These are phyloP conservation scores for Disparrhopalites patrizii DNA, from an alignment of 2,888 invertebrate species.

Conservation along the genomic window DNA sequence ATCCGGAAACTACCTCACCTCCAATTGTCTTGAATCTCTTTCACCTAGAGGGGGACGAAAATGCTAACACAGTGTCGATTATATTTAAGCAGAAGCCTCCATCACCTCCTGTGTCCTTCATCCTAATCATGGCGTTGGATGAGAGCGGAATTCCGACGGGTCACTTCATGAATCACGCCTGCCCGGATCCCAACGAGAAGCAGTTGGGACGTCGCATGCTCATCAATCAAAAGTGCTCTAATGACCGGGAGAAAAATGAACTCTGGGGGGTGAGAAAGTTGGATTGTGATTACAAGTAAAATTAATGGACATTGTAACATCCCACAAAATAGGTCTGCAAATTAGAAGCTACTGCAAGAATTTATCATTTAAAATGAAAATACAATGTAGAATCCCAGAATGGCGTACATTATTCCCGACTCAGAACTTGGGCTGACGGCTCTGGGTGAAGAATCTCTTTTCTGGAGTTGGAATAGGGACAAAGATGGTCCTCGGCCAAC, in stretches of 20 bases:
- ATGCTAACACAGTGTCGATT: neutral
- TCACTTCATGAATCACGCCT: neutral
- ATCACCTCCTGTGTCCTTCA: neutral
- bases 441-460: neutral
- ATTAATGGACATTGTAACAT: too few relatives aligned
- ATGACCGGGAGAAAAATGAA: too few relatives aligned
- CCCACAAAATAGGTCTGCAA: too few relatives aligned
- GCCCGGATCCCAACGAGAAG: neutral
- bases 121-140: neutral
- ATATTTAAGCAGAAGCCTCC: neutral
- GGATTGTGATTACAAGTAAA: too few relatives aligned
- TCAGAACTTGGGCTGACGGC: neutral
- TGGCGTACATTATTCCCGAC: neutral
- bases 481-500: neutral
- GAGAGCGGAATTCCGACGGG: neutral
- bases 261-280: too few relatives aligned
- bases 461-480: slow-evolving; percentile 2
- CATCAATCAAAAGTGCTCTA: too few relatives aligned
- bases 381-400: neutral
- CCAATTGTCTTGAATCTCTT: neutral
- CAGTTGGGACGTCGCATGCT: too few relatives aligned
- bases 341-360: too few relatives aligned
- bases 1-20: neutral
- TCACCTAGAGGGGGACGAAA: neutral
- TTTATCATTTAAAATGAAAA: too few relatives aligned